Evolutionary conservation across 2,888 invertebrate species (phyloP).

Genomic region (Chloroclysta siterata): DNA sequence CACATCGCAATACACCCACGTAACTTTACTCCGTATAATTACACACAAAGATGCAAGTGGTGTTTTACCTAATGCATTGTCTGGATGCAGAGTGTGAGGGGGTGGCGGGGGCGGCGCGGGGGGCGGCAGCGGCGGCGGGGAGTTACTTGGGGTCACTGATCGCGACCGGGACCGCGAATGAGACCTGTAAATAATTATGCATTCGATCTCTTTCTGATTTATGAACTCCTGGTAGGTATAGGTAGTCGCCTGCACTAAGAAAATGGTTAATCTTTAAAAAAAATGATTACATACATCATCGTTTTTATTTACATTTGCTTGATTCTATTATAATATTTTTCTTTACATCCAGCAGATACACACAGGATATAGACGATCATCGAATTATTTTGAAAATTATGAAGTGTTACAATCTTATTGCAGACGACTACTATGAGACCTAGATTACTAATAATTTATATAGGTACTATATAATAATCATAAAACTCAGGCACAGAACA

Average conservation of each 20-base stretch:
- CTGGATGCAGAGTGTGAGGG: constrained; percentile 79
- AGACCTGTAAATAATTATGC: constrained; percentile 53
- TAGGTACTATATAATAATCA: no score
- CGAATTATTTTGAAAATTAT: no score
- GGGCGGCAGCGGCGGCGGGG: constrained; percentile 66
- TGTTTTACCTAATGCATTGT: constrained; percentile 77
- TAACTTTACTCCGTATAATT: constrained; percentile 28
- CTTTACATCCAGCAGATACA: no score
- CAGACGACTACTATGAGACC: no score
- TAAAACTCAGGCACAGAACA: no score
- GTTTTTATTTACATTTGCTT: background rate
- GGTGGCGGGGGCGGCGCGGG: constrained; percentile 70
- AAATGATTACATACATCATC: no score
- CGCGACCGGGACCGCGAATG: constrained; percentile 72
- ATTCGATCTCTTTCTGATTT: constrained; percentile 29
- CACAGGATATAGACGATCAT: no score
- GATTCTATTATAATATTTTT: no score
- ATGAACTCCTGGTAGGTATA: constrained; percentile 30
- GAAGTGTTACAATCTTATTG: no score
- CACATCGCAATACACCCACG: constrained; percentile 27
- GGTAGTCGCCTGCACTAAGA: constrained; percentile 22
- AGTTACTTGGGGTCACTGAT: constrained; percentile 74
- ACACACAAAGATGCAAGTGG: constrained; percentile 36
- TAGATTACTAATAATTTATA: no score
- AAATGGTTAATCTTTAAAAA: no score